Percentiles rank a stretch among this genome's conserved stretches.
Evolutionary conservation across 1,140 invertebrate genomes (phyloP).

Genomic region (Fopius arisanus): DNA sequence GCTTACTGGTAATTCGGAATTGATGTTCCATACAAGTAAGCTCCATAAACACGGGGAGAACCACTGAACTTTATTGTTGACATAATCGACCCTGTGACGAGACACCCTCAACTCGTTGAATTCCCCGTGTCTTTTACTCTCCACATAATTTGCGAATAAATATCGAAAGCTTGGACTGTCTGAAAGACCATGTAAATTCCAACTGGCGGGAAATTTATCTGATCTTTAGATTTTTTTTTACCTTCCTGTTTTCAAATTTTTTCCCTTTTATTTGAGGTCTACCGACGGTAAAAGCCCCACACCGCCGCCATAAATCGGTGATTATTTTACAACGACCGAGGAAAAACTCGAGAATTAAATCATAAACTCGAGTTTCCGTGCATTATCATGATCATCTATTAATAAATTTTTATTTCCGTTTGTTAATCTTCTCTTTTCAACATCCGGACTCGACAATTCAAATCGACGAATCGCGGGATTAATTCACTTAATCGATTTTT

Average conservation of each 20-base stretch:
- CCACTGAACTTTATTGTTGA: conserved; percentile 44
- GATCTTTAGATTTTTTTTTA: not conserved
- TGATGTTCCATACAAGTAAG: not conserved
- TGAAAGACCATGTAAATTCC: not conserved
- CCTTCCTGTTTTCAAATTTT: not conserved
- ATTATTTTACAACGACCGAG: conserved; percentile 49
- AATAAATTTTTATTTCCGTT: no score
- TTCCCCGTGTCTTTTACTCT: conserved; percentile 17
- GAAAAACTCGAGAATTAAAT: not conserved
- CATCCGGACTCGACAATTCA: no score
- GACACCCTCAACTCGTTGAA: conserved; percentile 31
- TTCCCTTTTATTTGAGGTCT: not conserved
- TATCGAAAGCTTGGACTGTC: conserved; percentile 4
- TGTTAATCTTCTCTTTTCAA: no score
- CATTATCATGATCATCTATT: no score
- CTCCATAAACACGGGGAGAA: conserved; percentile 36
- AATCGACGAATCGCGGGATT: no score
- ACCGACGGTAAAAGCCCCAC: conserved; percentile 1
- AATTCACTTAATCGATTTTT: no score
- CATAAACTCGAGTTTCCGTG: not conserved
- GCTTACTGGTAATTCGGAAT: not conserved
- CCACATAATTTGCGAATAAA: conserved; percentile 35
- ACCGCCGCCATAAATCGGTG: conserved; percentile 51
- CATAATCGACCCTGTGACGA: conserved; percentile 46
- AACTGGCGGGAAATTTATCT: not conserved